Evolutionary conservation across 2,113 vertebrate genomes (phyloP).

Genomic region (Chaetodon trifascialis): DNA sequence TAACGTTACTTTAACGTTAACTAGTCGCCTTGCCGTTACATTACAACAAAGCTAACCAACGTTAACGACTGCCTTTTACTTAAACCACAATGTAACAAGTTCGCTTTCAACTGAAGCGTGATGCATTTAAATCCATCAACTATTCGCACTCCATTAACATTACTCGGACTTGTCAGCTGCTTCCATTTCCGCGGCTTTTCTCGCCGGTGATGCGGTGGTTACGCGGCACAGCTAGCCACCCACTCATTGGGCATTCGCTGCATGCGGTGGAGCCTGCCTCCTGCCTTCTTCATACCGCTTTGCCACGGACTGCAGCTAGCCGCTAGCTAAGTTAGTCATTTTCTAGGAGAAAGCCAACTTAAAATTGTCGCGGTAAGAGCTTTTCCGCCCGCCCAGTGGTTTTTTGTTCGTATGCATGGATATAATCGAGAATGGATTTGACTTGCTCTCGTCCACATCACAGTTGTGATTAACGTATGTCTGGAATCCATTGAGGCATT

Average conservation of each 20-base stretch:
- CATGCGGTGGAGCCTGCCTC: constrained; percentile 57
- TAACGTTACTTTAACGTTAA: neutral
- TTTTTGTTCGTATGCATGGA: constrained; percentile 15
- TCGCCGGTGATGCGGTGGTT: constrained; percentile 54
- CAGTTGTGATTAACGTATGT: constrained; percentile 8
- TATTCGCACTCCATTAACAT: neutral
- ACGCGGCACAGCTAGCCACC: constrained; percentile 47
- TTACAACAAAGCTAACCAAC: neutral
- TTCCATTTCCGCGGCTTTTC: constrained; percentile 75
- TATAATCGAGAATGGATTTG: neutral
- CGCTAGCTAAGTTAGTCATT: constrained; percentile 26
- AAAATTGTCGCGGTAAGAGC: constrained; percentile 44
- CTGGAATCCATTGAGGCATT: neutral
- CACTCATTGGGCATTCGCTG: constrained; percentile 58
- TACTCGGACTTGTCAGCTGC: constrained; percentile 58
- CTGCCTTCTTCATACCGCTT: constrained; percentile 20
- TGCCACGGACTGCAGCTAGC: constrained; percentile 47
- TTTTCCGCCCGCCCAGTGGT: constrained; percentile 1
- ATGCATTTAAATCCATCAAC: constrained; percentile 4
- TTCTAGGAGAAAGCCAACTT: constrained; percentile 22
- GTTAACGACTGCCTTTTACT: too few species aligned
- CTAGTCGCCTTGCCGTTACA: neutral
- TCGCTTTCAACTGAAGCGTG: neutral
- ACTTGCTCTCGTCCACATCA: constrained; percentile 18
- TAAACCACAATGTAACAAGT: neutral